These are phyloP conservation scores for Eupithecia tripunctaria DNA, from an alignment of 2,888 invertebrate genomes.

Conservation along the genomic window DNA sequence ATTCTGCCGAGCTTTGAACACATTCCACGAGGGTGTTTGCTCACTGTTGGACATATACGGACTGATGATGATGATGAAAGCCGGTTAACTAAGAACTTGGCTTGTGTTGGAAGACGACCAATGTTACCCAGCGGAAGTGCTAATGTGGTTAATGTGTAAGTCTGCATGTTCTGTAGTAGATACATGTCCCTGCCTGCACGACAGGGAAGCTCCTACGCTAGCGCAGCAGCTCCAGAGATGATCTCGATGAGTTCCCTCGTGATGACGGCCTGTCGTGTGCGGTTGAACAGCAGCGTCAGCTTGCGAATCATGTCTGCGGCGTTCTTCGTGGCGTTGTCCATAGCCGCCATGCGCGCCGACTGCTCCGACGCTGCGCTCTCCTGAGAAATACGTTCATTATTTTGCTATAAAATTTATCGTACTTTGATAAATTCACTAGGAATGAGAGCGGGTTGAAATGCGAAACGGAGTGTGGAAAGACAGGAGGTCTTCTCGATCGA, in stretches of 20 bases:
- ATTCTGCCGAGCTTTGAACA: neutral
- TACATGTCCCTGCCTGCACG: neutral
- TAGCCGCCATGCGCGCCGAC: slow-evolving; percentile 92
- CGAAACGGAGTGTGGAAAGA: no score
- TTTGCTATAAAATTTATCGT: neutral
- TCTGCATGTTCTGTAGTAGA: neutral
- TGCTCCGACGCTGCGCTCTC: slow-evolving; percentile 91
- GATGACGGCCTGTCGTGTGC: slow-evolving; percentile 93
- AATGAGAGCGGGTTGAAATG: no score
- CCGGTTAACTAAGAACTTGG: no score
- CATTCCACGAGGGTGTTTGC: neutral
- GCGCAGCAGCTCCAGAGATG: slow-evolving; percentile 94
- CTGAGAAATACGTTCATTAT: slow-evolving; percentile 3
- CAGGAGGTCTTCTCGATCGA: no score
- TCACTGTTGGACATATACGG: no score
- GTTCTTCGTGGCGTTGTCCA: slow-evolving; percentile 93
- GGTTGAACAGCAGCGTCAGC: slow-evolving; percentile 89
- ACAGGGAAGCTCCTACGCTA: slow-evolving; percentile 66
- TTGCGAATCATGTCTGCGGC: slow-evolving; percentile 92
- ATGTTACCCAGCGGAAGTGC: no score
- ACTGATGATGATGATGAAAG: no score
- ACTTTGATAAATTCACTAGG: no score
- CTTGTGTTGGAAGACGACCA: no score
- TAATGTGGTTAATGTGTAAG: neutral
- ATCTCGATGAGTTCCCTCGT: slow-evolving; percentile 95